Conservation (phyloP, 30 jellyfish, hydroid and myxozoan species). For the Turritopsis dohrnii region DNA sequence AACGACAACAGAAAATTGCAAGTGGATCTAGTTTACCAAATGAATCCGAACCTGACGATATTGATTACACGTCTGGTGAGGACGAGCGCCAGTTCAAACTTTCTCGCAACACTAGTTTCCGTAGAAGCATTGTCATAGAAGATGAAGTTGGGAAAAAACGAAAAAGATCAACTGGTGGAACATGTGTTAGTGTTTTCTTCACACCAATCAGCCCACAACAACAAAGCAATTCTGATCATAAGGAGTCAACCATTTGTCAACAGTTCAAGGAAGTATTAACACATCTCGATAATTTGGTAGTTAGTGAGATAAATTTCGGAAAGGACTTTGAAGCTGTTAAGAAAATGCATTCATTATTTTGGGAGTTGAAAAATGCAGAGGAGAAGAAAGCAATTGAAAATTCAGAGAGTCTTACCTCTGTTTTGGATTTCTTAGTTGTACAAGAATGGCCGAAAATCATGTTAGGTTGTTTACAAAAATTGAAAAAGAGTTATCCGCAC, state of each 20-base stretch:
- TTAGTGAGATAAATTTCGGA: constrained; percentile 8
- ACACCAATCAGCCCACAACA: constrained; percentile 6
- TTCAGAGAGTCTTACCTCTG: constrained; percentile 1
- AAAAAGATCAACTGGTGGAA: constrained; percentile 23
- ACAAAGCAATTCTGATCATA: background rate
- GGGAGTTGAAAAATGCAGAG: constrained; percentile 24
- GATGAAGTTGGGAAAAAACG: constrained; percentile 20
- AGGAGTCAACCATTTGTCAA: background rate
- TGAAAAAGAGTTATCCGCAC: constrained; percentile 60
- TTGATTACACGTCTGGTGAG: constrained; percentile 22
- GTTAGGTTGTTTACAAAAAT: constrained; percentile 52
- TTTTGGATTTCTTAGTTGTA: constrained; percentile 17
- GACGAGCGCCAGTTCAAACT: constrained; percentile 7
- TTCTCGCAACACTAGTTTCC: constrained; percentile 21
- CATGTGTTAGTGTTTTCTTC: constrained; percentile 24
- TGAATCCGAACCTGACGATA: background rate
- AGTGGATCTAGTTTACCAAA: background rate
- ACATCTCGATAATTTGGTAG: constrained; percentile 27
- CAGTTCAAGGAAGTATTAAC: constrained; percentile 14
- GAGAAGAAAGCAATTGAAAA: background rate
- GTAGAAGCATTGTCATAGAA: constrained; percentile 30
- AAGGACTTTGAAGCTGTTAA: constrained; percentile 23
- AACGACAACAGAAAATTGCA: background rate
- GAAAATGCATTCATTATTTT: constrained; percentile 18
- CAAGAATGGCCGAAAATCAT: constrained; percentile 65